A percentile compares a stretch with the other conserved stretches of the same genome.
Conservation (phyloP, 2,888 invertebrate genomes). For the Phaonia tiefii region DNA sequence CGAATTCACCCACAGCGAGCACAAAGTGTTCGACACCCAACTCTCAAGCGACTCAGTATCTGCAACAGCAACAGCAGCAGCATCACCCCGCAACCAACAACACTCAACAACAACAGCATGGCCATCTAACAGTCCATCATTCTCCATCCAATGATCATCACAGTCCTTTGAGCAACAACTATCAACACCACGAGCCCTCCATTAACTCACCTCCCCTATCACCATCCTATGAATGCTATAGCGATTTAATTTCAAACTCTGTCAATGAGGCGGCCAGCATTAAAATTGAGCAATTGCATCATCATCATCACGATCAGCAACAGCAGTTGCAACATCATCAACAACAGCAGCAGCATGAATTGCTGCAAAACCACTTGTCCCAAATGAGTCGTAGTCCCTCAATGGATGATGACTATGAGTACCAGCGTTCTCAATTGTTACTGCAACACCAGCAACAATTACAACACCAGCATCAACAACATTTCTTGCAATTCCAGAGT, state of each 20-base stretch:
- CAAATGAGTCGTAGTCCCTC: constrained; percentile 76
- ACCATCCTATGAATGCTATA: constrained; percentile 62
- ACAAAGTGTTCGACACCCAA: constrained; percentile 66
- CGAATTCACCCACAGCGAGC: constrained; percentile 68
- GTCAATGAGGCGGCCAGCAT: constrained; percentile 67
- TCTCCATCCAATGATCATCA: constrained; percentile 35
- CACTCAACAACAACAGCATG: constrained; percentile 31
- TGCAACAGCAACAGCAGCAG: constrained; percentile 68
- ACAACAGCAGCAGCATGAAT: constrained; percentile 72
- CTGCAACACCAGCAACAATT: constrained; percentile 70
- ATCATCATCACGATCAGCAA: constrained; percentile 68
- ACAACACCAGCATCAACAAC: constrained; percentile 72
- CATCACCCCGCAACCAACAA: constrained; percentile 49
- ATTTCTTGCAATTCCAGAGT: constrained; percentile 73
- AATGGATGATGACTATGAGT: constrained; percentile 77
- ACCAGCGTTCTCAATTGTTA: constrained; percentile 67
- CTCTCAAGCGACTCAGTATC: constrained; percentile 70
- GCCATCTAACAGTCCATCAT: constrained; percentile 47
- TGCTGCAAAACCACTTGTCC: constrained; percentile 71
- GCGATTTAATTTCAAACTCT: constrained; percentile 60
- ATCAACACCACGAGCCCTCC: constrained; percentile 60
- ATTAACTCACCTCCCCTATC: constrained; percentile 63
- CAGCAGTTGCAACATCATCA: constrained; percentile 70
- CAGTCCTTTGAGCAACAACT: constrained; percentile 56
- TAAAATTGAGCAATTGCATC: constrained; percentile 73